Conservation (phyloP, 2,113 vertebrate species). For the Epinephelus lanceolatus region DNA sequence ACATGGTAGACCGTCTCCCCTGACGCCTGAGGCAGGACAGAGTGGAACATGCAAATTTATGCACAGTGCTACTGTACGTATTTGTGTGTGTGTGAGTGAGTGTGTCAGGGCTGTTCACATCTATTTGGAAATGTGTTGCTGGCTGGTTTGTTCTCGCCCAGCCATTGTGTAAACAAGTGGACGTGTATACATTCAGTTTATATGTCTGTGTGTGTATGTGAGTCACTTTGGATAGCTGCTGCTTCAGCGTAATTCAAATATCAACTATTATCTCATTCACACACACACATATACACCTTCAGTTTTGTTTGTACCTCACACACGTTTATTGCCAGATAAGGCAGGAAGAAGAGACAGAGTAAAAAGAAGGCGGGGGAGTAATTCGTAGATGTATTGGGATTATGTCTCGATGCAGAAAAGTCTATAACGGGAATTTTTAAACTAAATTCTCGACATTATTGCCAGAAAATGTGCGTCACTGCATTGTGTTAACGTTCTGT, state of each 20-base stretch:
- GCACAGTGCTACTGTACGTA: slow-evolving; percentile 24
- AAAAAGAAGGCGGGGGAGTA: slow-evolving; percentile 1
- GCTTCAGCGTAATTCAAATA: slow-evolving; percentile 54
- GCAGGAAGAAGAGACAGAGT: slow-evolving; percentile 34
- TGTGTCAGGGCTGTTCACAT: not conserved
- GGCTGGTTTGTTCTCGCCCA: slow-evolving; percentile 6
- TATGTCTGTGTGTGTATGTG: too few species aligned
- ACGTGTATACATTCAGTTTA: slow-evolving; percentile 7
- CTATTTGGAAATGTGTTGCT: slow-evolving; percentile 19
- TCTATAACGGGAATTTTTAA: too few species aligned
- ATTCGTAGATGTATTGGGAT: too few species aligned
- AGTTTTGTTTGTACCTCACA: slow-evolving; percentile 29
- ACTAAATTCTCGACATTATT: too few species aligned
- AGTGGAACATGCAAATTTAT: slow-evolving; percentile 55
- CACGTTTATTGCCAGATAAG: slow-evolving; percentile 46
- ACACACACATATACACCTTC: not conserved
- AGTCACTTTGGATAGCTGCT: slow-evolving; percentile 34
- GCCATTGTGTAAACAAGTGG: slow-evolving; percentile 21
- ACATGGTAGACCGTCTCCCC: slow-evolving; percentile 33
- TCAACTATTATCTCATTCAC: slow-evolving; percentile 13
- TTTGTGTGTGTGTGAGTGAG: slow-evolving; percentile 5
- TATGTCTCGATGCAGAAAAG: too few species aligned
- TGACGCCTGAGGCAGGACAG: slow-evolving; percentile 33
- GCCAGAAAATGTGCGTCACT: too few species aligned
- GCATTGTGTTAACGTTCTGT: too few species aligned